Evolutionary conservation across 1,140 invertebrate genomes (phyloP).

Genomic region (Pygmarrhopalites habei): DNA sequence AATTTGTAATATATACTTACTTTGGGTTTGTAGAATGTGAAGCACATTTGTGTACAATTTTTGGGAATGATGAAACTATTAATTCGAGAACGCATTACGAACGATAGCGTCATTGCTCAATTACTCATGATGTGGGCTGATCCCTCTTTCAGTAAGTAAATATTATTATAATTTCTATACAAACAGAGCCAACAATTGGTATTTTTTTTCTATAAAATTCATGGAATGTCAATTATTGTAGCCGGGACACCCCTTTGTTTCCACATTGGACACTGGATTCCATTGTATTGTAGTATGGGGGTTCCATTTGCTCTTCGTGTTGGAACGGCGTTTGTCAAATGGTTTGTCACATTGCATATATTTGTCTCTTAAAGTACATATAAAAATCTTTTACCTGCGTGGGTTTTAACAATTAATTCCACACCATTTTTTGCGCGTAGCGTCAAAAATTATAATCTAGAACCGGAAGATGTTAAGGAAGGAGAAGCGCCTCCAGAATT

Average conservation of each 20-base stretch:
- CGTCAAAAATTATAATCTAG: background rate
- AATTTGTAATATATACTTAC: too few relatives aligned
- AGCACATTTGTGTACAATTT: background rate
- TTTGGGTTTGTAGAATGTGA: background rate
- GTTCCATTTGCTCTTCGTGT: background rate
- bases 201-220: background rate
- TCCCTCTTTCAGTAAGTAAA: background rate
- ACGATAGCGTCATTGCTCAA: background rate
- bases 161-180: background rate
- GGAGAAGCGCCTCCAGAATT: background rate
- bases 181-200: too few relatives aligned
- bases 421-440: background rate
- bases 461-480: background rate
- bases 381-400: too few relatives aligned
- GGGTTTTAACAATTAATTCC: background rate
- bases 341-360: background rate
- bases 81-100: background rate
- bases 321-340: background rate
- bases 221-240: background rate
- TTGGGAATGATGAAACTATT: constrained; percentile 4
- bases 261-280: constrained; percentile 8
- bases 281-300: background rate
- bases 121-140: constrained; percentile 9
- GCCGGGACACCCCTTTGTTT: constrained; percentile 5
- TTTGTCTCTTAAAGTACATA: background rate